Evolutionary conservation across 1,140 invertebrate species (phyloP), one percentile per base, ranked within the genome.

Genomic region (Drosophila littoralis): DNA sequence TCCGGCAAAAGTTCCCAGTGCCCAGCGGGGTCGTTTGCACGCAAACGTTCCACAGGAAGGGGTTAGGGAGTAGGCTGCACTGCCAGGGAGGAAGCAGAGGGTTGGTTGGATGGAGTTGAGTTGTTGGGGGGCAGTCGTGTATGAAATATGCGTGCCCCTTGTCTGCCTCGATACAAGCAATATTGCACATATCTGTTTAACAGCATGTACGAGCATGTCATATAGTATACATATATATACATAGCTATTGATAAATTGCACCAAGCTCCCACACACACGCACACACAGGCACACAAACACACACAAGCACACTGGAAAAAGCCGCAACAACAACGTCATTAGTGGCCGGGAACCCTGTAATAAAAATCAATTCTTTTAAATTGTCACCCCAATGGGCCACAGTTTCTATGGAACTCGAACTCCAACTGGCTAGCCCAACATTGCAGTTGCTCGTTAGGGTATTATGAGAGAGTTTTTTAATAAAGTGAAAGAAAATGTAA

Each of bases 331-430:
- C 75, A 77, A 51, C 75, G 70, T 77, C 63, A 77, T 77, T 77
- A 77, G 75, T 77, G 75, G 70, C 70, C 35, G 70, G 32, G 64
- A n/a, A 52, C 51, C 54, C 43, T 64, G 75, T 67, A 74, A 77
- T 74, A 77, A 77, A 77, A 77, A 77, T 77, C 75, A 77, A 77
- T 77, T 77, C 68, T 77, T 74, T 74, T 74, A 77, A 77, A 74
- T 77, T 77, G 64, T 77, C 70, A 77, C 70, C 63, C 60, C 54
- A 46, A 55, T 40, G 67, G 33, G 33, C 33, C 59, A 10, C 28
- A 40, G 51, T 70, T 64, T 63, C 40, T 51, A 71, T 35, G 65
- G 45, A 59, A 51, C 45, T 50, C 42, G n/a, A 32, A 17, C 54
- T 6, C 12, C 28, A 42, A 33, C 7, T 28, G 7, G 15, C 17